phyloP scores from a whole-genome alignment of 2,888 invertebrate species.

The Strigamia transsilvanica region DNA sequence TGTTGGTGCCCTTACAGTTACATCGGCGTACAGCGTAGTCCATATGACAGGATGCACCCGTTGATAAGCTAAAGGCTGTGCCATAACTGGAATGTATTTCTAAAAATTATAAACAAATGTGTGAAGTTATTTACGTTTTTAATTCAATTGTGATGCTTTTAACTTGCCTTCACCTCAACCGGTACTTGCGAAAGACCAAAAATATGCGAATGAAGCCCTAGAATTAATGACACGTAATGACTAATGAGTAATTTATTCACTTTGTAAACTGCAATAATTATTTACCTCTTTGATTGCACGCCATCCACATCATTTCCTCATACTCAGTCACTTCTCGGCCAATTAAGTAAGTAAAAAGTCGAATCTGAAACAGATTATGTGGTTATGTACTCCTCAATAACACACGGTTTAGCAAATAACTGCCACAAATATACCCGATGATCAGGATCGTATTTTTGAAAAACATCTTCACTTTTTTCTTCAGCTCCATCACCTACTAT shows the following conservation, averaged over 20 bases:
- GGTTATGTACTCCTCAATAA: neutral
- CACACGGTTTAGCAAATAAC: neutral
- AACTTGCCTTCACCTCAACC: conserved; percentile 80
- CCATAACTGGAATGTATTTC: conserved; percentile 96
- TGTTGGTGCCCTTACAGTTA: conserved; percentile 72
- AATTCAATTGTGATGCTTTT: neutral
- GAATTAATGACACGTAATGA: conserved; percentile 54
- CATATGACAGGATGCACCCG: conserved; percentile 85
- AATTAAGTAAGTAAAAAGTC: conserved; percentile 98
- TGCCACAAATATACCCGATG: conserved; percentile 61
- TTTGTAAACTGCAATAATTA: too few relatives aligned
- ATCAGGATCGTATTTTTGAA: conserved; percentile 89
- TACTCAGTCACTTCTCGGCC: conserved; percentile 94
- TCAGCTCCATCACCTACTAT: conserved; percentile 98
- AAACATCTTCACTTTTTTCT: conserved; percentile 90
- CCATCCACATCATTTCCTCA: conserved; percentile 96
- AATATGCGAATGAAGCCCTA: conserved; percentile 94
- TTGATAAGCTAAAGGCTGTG: conserved; percentile 89
- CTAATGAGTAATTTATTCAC: too few relatives aligned
- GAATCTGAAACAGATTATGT: conserved; percentile 74
- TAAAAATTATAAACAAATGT: conserved; percentile 64
- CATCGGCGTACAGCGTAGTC: conserved; percentile 97
- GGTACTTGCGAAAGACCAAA: conserved; percentile 96
- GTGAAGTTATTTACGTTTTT: neutral
- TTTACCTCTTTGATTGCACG: conserved; percentile 94